phyloP scores from a whole-genome alignment of 2,113 vertebrate genomes.

The Fulmarus glacialis region DNA sequence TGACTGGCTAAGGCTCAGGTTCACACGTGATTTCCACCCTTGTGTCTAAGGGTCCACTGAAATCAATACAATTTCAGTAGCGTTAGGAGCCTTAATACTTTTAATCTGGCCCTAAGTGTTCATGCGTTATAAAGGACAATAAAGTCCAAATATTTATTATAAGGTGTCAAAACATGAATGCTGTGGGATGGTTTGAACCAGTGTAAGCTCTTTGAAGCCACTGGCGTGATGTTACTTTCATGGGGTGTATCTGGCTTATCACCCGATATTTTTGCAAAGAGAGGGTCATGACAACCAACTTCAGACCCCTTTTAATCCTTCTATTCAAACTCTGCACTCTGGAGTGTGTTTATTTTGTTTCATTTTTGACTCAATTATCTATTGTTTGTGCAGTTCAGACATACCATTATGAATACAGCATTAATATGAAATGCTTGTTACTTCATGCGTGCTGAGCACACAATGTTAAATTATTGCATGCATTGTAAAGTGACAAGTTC shows the following conservation, averaged over 20 bases:
- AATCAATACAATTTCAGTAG: background rate
- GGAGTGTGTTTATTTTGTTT: background rate
- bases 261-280: background rate
- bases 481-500: background rate
- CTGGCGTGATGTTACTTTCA: background rate
- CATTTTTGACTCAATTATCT: conserved; percentile 4
- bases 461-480: background rate
- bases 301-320: background rate
- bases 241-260: background rate
- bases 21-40: background rate
- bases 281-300: background rate
- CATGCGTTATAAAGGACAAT: background rate
- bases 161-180: background rate
- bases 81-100: background rate
- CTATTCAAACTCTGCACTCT: background rate
- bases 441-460: background rate
- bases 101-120: background rate
- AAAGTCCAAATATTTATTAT: background rate
- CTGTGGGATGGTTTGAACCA: background rate
- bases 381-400: background rate
- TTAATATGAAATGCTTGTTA: background rate
- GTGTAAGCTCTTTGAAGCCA: background rate
- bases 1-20: background rate
- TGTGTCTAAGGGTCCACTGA: background rate
- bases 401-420: background rate